Base-by-base conservation (phyloP, 2,888 invertebrate genomes). In the Agrotis puta region DNA sequence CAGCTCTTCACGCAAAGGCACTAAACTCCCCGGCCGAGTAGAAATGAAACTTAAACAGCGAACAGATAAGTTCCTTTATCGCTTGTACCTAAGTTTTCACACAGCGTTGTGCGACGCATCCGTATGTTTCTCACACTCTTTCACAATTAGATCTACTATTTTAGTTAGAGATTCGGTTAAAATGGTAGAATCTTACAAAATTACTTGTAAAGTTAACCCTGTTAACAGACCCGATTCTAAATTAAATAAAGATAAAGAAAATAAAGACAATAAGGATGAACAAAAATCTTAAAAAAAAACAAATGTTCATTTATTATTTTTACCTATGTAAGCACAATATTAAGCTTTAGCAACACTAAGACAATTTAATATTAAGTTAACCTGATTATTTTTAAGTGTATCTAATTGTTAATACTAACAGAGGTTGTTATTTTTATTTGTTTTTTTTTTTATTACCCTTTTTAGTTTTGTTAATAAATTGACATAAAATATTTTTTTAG, bases 121-220 rank as follows among this genome's bases (percentile, higher is more conserved):
- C 1, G 89, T 92, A 2, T 96, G 96, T 74, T 96, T 96, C 82
- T 87, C 93, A 0, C 95, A 96, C 71, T 85, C 92, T 1, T 96
- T 96, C 74, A 95, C 95, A 0, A 93, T 96, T 27, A 85, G 94
- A 20, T 95, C 95, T 54, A 94, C 91, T 11, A 95, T 96, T 56
- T 83, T 96, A 69, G 94, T 96, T 13, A 87, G 96, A 7, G 96
- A 95, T 59, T 94, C 95, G 0, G 96, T 96, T 2, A 95, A 95
- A 83, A 91, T 94, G 92, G 88, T 95, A 0, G 96, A 96, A 67
- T 96, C 95, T 0, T 95, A 95, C 82, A 96, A 95, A 71, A 96
- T 96, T 20, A 96, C 95, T 7, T 96, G 95, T 77, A 95, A 94
- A 85, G 94, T 96, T n/a, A 96, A 96, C 61, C 95, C 96, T 0